Conservation (phyloP, 2,888 invertebrate genomes). For the Pseudanteris insignis region DNA sequence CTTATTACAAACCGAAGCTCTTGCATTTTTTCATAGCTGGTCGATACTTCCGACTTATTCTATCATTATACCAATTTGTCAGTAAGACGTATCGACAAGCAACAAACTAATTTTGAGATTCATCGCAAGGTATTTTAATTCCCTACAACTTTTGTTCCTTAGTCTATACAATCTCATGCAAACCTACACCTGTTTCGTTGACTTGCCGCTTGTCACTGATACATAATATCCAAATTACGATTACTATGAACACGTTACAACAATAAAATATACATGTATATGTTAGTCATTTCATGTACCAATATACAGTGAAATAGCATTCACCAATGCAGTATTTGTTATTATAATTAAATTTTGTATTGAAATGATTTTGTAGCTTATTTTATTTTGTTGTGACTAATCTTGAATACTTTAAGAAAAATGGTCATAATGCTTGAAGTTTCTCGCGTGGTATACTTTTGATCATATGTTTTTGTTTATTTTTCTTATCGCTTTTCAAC, state of each 20-base stretch:
- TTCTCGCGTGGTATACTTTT: conserved; percentile 41
- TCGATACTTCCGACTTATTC: too few relatives aligned
- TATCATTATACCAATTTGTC: too few relatives aligned
- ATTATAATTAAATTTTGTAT: conserved; percentile 11
- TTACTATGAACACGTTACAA: conserved; percentile 59
- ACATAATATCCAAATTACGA: conserved; percentile 49
- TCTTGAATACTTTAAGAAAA: conserved; percentile 37
- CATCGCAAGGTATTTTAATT: too few relatives aligned
- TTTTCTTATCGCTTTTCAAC: conserved; percentile 8
- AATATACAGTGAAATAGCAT: conserved; percentile 44
- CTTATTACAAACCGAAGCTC: too few relatives aligned
- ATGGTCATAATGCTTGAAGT: conserved; percentile 48
- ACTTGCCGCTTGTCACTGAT: conserved; percentile 44
- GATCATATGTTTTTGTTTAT: too few relatives aligned
- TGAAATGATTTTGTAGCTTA: conserved; percentile 1
- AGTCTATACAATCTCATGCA: conserved; percentile 45
- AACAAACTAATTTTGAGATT: too few relatives aligned
- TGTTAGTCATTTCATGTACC: conserved; percentile 53
- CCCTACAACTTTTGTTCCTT: conserved; percentile 21
- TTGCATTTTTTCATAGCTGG: too few relatives aligned
- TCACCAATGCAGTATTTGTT: conserved; percentile 28
- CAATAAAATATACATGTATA: conserved; percentile 56
- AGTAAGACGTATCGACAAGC: too few relatives aligned
- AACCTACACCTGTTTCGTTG: conserved; percentile 45
- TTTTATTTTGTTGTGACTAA: conserved; percentile 9